Evolutionary conservation across 2,113 vertebrate species (phyloP), one percentile per base, ranked within the genome.

Genomic region (Serinus canaria): DNA sequence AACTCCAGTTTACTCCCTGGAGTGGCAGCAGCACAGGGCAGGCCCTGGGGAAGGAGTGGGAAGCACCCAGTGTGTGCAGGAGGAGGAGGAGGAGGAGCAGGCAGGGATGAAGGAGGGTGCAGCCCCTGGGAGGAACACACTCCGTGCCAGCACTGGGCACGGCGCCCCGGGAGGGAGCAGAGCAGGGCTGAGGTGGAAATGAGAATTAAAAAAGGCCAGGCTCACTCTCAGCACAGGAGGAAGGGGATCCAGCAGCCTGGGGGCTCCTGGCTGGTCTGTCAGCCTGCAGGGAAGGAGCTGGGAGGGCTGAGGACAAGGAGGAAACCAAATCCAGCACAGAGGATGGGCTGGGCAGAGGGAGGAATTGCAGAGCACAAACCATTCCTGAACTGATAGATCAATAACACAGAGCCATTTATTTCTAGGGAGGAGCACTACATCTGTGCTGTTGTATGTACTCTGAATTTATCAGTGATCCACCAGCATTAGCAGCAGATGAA

Each of bases 381-480:
- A 20, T 9, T 39, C 67, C 37, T 22, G 23, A n/a, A 37, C 0
- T 19, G 41, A 31, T 25, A 35, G 31, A 21, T 8, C 49, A 37
- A 11, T 28, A 9, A 62, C 19, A 63, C 8, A 53, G 39, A 49
- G 52, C 25, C 3, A 9, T 35, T 50, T 21, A 25, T 35, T 76
- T 15, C 4, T 2, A 5, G 20, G 14, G 46, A 23, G 31, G 6
- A 55, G n/a, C 15, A 4, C 25, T 22, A 25, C 46, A 39, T 53
- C 63, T 44, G 9, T 76, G 18, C 4, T 89, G 46, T 35, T 80
- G 21, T 27, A 16, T 7, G 7, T 8, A 25, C 3, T 10, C 35
- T 39, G 41, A n/a, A 59, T 87, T 90, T 72, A 89, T 87, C 91
- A 91, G 23, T 77, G 18, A 82, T 60, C 79, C 43, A 50, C 64